Percentiles rank a stretch among this genome's conserved stretches.
Evolutionary conservation across 2,113 vertebrate species (phyloP).

Genomic region (Clinocottus analis): DNA sequence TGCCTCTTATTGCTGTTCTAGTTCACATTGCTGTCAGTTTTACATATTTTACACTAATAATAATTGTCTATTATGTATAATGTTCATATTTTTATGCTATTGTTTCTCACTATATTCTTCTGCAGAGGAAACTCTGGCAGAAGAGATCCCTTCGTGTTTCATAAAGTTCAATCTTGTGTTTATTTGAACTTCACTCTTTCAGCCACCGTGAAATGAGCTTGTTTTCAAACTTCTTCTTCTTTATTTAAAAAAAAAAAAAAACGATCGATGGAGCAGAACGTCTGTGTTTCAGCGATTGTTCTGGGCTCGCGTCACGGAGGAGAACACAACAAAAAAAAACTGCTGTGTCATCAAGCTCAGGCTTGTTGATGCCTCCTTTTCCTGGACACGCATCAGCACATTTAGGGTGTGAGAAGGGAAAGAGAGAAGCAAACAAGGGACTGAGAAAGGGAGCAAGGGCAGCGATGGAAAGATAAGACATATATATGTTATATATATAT

Average conservation of each 20-base stretch:
- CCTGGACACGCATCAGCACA: constrained; percentile 59
- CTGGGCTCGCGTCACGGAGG: constrained; percentile 59
- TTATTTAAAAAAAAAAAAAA: no score
- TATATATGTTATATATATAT: constrained; percentile 2
- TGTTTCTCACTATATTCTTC: background rate
- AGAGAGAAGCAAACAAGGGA: constrained; percentile 16
- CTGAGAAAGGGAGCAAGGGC: background rate
- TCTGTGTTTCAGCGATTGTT: constrained; percentile 67
- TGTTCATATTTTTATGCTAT: background rate
- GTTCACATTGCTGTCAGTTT: background rate
- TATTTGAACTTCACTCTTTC: no score
- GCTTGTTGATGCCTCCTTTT: constrained; percentile 56
- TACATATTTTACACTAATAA: background rate
- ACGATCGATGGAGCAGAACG: constrained; percentile 25
- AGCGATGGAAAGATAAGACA: constrained; percentile 31
- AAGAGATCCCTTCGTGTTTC: no score
- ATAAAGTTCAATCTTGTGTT: constrained; percentile 1
- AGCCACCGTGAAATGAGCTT: no score
- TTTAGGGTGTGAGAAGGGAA: constrained; percentile 57
- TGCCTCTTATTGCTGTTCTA: background rate
- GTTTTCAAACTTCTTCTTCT: constrained; percentile 28
- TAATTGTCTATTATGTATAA: background rate
- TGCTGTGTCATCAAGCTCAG: constrained; percentile 72
- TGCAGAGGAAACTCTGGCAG: background rate
- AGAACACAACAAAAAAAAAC: no score